Base-by-base conservation (phyloP, 2,113 vertebrate species). In the Dendrocopos noguchii region DNA sequence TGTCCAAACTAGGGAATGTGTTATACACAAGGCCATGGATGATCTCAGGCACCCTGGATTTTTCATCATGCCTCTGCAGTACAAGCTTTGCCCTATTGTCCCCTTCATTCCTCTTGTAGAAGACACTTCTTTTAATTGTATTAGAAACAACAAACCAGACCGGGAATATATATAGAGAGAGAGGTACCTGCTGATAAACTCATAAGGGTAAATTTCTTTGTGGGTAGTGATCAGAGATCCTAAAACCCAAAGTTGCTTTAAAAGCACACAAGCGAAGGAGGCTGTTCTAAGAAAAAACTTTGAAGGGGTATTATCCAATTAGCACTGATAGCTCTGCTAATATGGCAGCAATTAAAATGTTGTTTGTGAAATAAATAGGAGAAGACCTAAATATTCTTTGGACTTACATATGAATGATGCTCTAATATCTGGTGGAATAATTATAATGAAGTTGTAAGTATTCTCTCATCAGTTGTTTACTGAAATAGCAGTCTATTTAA, bases 401-500 rank as follows among this genome's bases (percentile, higher is more conserved):
- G 97, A 88, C 93, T 96, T 96, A 91, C 82, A 67, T 95, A 63
- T 71, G 84, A 97, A 95, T 96, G 94, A 93, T 87, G 94, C 90
- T 97, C 96, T 97, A 96, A 95, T 97, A 95, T 96, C 95, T 92
- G 82, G 90, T 91, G 89, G 95, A 95, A 95, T 97, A 97, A 97
- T 97, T 97, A 97, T 96, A 88, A 93, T 97, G 96, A 98, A 96
- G 97, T 95, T 96, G 97, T 97, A 97, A 97, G 97, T 97, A 93
- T 96, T 97, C 95, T 97, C 97, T 97, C 96, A 92, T 95, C 96
- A 91, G 95, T 96, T 97, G 95, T 97, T 98, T 97, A 96, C 95
- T 95, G 96, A 96, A 96, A 97, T 95, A 97, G 96, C 96, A 94
- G 97, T 94, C 97, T 97, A 93, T 97, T 97, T 95, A 87, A 95